Evolutionary conservation across 2,113 vertebrate species (phyloP).

Genomic region (Eulacestoma nigropectus): DNA sequence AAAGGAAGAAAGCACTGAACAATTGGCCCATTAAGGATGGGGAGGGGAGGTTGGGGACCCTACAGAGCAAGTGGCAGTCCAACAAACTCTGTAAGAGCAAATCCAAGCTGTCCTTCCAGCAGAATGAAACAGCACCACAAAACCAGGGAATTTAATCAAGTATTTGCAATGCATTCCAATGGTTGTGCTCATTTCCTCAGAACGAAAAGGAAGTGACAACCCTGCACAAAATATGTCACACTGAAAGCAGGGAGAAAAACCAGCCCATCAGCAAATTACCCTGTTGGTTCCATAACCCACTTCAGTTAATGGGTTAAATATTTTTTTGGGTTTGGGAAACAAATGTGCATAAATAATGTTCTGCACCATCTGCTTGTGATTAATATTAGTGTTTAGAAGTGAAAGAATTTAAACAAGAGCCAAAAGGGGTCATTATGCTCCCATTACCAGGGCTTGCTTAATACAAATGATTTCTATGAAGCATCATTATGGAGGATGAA

Average conservation of each 20-base stretch:
- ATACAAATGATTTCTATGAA: constrained; percentile 44
- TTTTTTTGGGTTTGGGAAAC: constrained; percentile 19
- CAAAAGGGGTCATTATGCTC: constrained; percentile 56
- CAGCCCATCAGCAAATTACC: background rate
- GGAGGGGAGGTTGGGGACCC: background rate
- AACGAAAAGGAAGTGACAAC: background rate
- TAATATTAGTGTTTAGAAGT: constrained; percentile 58
- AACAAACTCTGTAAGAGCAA: background rate
- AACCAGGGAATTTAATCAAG: background rate
- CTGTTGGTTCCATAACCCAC: background rate
- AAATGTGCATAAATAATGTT: constrained; percentile 55
- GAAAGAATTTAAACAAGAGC: constrained; percentile 55
- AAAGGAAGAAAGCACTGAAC: background rate
- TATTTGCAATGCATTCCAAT: background rate
- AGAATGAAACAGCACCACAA: background rate
- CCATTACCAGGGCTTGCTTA: constrained; percentile 36
- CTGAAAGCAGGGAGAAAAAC: background rate
- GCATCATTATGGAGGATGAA: constrained; percentile 14
- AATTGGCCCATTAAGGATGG: fast-evolving
- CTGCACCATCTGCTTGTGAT: constrained; percentile 55
- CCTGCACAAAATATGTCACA: background rate
- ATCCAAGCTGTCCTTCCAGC: background rate
- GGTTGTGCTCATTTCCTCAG: background rate
- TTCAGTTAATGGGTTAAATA: constrained; percentile 43
- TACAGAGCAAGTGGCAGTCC: background rate